These are phyloP conservation scores for Theretra japonica DNA, from an alignment of 2,888 invertebrate species.

Conservation along the genomic window DNA sequence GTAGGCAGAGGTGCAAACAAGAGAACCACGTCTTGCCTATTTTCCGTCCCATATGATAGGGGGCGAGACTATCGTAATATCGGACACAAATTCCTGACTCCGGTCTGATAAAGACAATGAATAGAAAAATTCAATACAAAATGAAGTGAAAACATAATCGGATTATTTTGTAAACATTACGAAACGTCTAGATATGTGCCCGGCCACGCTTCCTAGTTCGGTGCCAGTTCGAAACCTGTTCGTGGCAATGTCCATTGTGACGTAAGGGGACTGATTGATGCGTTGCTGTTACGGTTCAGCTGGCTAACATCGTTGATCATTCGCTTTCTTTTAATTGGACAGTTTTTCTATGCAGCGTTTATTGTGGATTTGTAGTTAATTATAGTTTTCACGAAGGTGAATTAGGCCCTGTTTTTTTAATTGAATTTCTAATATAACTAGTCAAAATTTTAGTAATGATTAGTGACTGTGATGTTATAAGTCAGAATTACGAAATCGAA, in stretches of 20 bases:
- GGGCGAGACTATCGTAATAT: too few relatives aligned
- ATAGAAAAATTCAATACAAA: too few relatives aligned
- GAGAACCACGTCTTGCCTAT: too few relatives aligned
- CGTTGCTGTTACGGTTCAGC: constrained; percentile 29
- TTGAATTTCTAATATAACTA: too few relatives aligned
- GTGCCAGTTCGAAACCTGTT: constrained; percentile 25
- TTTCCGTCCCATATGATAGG: too few relatives aligned
- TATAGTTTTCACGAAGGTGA: background rate
- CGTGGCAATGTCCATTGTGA: constrained; percentile 55
- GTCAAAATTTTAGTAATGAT: too few relatives aligned
- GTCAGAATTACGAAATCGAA: too few relatives aligned
- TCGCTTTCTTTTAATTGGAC: constrained; percentile 19
- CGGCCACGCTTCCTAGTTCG: constrained; percentile 20
- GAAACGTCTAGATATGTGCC: background rate
- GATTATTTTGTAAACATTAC: constrained; percentile 19
- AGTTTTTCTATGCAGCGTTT: background rate
- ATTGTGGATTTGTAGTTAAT: background rate
- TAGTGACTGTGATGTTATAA: too few relatives aligned
- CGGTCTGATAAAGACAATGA: too few relatives aligned
- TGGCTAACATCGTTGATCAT: background rate
- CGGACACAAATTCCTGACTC: too few relatives aligned
- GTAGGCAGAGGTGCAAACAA: too few relatives aligned
- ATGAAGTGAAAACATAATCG: background rate
- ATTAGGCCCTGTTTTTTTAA: background rate
- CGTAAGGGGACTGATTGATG: constrained; percentile 48